Evolutionary conservation across 2,888 invertebrate species (phyloP), one percentile per base, ranked within the genome.

Genomic region (Norana najaformis): DNA sequence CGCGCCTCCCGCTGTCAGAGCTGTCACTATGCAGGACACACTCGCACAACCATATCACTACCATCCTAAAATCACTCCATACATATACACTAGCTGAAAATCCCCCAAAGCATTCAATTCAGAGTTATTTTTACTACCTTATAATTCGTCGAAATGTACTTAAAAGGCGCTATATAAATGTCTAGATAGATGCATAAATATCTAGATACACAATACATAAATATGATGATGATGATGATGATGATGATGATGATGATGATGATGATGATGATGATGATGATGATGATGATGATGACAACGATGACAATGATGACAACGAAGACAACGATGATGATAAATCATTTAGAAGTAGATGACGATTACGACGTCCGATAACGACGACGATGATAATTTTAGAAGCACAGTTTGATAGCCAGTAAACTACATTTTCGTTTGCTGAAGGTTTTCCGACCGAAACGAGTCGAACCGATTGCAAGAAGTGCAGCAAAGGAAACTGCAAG

Each of bases 401-500:
- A 85, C 20, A 85, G 85, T 36, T 37, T 23, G 36, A 11, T 36
- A 37, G 85, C 5, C 35, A 85, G 35, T 36, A 35, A 23, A 36
- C 20, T 85, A 35, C 8, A 36, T 35, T 8, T 36, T 37, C 35
- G 36, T 85, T 85, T n/a, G 20, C 36, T 85, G 5, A 36, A 85
- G 85, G 85, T 85, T 85, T 85, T 85, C 85, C 85, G 18, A 35
- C 0, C 13, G 85, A 85, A 23, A 20, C 85, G 20, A 36, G 30
- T 85, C 36, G 35, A 36, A 35, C 14, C 18, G 35, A 83, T 34
- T 6, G 85, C 85, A 85, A 85, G 37, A 85, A 69, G 13, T 69
- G 69, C 69, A n/a, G n/a, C 69, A 69, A 69, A n/a, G 69, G 69
- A 69, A n/a, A 69, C 69, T 69, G 69, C 69, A 69, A 69, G 69